These are phyloP conservation scores for Pipistrellus nathusii DNA, from an alignment of 2,797 vertebrate species.

Conservation along the genomic window DNA sequence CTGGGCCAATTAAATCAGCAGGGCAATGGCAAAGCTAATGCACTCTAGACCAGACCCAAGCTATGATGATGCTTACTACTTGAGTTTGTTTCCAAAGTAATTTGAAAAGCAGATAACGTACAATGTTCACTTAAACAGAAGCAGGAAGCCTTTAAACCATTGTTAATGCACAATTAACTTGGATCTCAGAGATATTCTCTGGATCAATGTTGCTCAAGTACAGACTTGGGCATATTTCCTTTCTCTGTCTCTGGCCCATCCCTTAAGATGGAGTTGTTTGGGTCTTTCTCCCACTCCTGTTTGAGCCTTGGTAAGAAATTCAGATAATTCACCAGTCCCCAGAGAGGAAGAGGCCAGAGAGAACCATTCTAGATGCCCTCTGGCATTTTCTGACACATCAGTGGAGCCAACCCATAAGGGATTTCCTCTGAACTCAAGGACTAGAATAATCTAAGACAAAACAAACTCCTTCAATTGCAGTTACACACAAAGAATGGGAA, in stretches of 20 bases:
- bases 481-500: neutral
- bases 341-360: neutral
- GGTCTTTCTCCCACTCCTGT: neutral
- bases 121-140: constrained; percentile 71
- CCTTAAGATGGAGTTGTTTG: neutral
- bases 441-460: neutral
- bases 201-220: neutral
- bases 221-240: neutral
- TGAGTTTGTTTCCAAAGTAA: constrained; percentile 71
- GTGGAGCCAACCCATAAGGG: neutral
- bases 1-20: constrained; percentile 84
- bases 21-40: constrained; percentile 75
- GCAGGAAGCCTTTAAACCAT: constrained; percentile 64
- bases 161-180: constrained; percentile 21
- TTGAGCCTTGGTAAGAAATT: neutral
- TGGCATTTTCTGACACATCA: neutral
- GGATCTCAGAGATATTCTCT: neutral
- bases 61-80: constrained; percentile 67
- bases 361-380: neutral
- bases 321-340: neutral
- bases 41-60: constrained; percentile 62
- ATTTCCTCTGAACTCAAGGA: neutral
- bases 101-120: constrained; percentile 68
- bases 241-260: neutral
- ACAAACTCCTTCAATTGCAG: neutral